These are phyloP conservation scores for Callorhinus ursinus DNA, from an alignment of 2,113 vertebrate species.

Conservation along the genomic window DNA sequence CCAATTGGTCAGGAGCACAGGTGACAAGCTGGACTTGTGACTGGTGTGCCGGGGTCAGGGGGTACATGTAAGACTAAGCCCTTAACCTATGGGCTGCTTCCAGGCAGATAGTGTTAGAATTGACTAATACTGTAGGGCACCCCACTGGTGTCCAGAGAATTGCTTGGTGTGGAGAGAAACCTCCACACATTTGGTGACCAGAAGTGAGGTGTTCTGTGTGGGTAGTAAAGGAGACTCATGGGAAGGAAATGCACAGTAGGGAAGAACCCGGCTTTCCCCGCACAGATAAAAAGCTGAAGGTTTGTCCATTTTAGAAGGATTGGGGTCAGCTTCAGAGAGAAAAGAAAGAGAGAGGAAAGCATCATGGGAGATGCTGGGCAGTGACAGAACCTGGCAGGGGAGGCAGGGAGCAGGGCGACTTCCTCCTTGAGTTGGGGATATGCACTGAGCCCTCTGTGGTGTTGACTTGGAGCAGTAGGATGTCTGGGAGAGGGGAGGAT, in stretches of 20 bases:
- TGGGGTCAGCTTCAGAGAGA: neutral
- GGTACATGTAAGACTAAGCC: neutral
- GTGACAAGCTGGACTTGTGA: neutral
- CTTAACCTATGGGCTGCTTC: neutral
- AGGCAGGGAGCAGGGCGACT: neutral
- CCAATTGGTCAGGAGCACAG: neutral
- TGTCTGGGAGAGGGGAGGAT: neutral
- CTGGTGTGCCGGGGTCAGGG: neutral
- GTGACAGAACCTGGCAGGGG: neutral
- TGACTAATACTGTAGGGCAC: neutral
- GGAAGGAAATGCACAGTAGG: neutral
- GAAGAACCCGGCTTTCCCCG: neutral
- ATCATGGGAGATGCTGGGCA: neutral
- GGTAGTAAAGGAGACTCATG: neutral
- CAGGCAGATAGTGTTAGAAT: neutral
- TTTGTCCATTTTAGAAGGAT: neutral
- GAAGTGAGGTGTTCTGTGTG: neutral
- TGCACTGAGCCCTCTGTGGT: neutral
- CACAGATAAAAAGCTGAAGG: neutral
- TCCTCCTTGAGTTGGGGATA: neutral
- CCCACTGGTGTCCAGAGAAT: neutral
- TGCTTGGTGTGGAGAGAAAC: neutral
- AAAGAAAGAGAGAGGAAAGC: neutral
- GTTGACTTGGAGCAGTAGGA: neutral
- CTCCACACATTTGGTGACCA: neutral